Evolutionary conservation across 2,797 vertebrate genomes (phyloP), one percentile per base, ranked within the genome.

Genomic region (Fistularia commersonii): DNA sequence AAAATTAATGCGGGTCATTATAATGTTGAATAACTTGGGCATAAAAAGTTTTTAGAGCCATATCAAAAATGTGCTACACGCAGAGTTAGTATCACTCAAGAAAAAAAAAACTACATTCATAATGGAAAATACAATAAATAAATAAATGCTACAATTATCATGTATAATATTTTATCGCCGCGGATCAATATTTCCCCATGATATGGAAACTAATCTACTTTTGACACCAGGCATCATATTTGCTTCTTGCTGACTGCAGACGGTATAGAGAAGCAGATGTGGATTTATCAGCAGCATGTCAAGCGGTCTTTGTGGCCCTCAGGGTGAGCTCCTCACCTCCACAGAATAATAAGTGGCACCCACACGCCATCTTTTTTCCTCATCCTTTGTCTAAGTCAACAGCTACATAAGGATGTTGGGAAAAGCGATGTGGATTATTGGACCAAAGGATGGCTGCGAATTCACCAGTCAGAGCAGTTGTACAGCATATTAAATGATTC

Each of bases 291-390:
- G 38, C 35, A 8, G 6, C 5, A 7, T 35, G 10, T 62, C 42
- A 42, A 10, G 46, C 49, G 56, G 45, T 45, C 45, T 46, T 35
- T 47, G 13, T 1, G 0, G 33, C 5, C 40, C 35, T 11, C 36
- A 55, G 41, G 48, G 45, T 1, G 14, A 38, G 3, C 14, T 51
- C 38, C 43, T 55, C 47, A 46, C 66, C 58, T 59, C 8, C 12
- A 32, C 32, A 40, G 61, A 49, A 73, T 63, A 70, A 69, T 77
- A 67, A 41, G 23, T 48, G 48, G 50, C 68, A 64, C 70, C 78
- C 70, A 73, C 78, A 57, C 54, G 23, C 46, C 53, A 46, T 60
- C 56, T 79, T 79, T 79, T 66, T 81, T 69, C 51, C 38, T 15
- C 32, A 48, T 41, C 37, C 51, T 82, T 72, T 79, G 73, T 79